Evolutionary conservation across 2,888 invertebrate species (phyloP).

Genomic region (Magallana nippona): DNA sequence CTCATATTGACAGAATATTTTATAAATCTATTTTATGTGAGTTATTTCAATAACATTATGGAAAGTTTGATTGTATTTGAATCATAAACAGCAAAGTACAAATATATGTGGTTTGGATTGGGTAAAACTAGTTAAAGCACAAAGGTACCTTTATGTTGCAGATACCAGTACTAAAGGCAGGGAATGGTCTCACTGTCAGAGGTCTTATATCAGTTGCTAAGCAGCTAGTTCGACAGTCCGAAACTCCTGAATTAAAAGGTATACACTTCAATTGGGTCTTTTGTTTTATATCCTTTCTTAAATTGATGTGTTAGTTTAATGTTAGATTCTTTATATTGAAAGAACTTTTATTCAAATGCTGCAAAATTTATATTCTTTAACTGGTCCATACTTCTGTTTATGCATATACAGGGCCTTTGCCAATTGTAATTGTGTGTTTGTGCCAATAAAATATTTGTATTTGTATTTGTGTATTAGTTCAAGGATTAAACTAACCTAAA

Average conservation of each 20-base stretch:
- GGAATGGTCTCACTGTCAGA: constrained; percentile 58
- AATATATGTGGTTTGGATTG: background rate
- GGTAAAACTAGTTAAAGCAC: background rate
- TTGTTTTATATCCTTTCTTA: too few species aligned
- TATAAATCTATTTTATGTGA: background rate
- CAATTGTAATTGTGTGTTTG: too few species aligned
- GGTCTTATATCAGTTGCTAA: constrained; percentile 62
- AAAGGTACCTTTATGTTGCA: constrained; percentile 41
- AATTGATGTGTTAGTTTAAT: too few species aligned
- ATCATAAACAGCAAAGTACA: background rate
- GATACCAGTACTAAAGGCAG: constrained; percentile 64
- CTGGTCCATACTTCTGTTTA: too few species aligned
- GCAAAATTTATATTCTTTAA: too few species aligned
- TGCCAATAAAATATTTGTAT: too few species aligned
- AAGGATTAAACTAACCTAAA: too few species aligned
- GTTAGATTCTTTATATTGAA: too few species aligned
- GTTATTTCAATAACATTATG: background rate
- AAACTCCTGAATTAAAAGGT: constrained; percentile 43
- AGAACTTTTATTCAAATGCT: too few species aligned
- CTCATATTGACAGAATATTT: too few species aligned
- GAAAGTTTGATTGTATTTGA: background rate
- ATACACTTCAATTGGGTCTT: background rate
- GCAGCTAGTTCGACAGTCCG: constrained; percentile 59
- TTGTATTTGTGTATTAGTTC: too few species aligned
- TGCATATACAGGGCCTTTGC: too few species aligned